Conservation (phyloP, 2,888 invertebrate species). For the Alcis repandata region DNA sequence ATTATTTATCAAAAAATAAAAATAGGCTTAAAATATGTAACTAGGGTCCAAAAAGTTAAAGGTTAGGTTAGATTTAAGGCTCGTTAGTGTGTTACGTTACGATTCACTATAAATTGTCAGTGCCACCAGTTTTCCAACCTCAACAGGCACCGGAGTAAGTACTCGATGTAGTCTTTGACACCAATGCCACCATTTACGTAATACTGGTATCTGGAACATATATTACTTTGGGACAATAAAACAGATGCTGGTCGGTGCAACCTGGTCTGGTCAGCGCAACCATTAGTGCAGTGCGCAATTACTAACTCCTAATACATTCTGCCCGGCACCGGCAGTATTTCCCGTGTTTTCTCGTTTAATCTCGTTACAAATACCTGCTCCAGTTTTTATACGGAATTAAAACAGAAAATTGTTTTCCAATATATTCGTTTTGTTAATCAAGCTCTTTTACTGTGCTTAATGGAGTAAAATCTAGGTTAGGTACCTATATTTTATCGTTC, state of each 20-base stretch:
- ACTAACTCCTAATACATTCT: conserved; percentile 15
- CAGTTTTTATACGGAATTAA: conserved; percentile 44
- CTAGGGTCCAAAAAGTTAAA: too few species aligned
- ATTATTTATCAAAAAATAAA: too few species aligned
- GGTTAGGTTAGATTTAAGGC: too few species aligned
- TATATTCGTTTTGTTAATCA: conserved; percentile 47
- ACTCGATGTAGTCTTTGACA: too few species aligned
- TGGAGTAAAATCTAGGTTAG: conserved; percentile 24
- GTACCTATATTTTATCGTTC: conserved; percentile 3
- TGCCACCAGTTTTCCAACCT: too few species aligned
- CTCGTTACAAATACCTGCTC: conserved; percentile 40
- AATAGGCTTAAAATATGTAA: too few species aligned
- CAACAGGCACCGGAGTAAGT: too few species aligned
- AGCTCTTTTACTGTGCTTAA: conserved; percentile 36
- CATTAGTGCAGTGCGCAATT: not conserved
- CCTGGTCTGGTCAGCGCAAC: not conserved
- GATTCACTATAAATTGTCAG: too few species aligned
- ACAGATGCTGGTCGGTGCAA: not conserved
- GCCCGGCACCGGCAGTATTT: conserved; percentile 15
- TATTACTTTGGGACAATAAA: not conserved
- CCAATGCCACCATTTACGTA: too few species aligned
- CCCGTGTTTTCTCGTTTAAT: conserved; percentile 39
- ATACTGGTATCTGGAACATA: too few species aligned
- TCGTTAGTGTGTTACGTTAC: too few species aligned
- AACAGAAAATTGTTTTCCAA: conserved; percentile 46